Evolutionary conservation across 2,888 invertebrate genomes (phyloP).

Genomic region (Chrysomela aeneicollis): DNA sequence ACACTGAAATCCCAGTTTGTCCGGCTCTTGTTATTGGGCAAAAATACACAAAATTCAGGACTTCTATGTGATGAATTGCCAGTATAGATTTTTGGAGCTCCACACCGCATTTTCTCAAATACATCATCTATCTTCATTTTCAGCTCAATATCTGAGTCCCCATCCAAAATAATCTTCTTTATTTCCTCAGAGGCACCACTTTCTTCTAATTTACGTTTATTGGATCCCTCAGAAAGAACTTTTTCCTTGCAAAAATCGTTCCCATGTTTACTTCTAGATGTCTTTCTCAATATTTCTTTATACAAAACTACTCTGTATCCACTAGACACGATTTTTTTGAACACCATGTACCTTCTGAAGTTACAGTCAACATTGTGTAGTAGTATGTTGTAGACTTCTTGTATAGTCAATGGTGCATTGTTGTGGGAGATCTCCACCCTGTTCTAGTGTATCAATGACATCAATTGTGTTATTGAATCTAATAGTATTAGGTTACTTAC

Average conservation of each 20-base stretch:
- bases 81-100: conserved; percentile 41
- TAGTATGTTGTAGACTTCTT: conserved; percentile 71
- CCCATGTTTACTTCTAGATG: background rate
- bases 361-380: conserved; percentile 46
- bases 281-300: conserved; percentile 30
- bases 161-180: conserved; percentile 13
- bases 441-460: conserved; percentile 66
- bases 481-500: conserved; percentile 59
- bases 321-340: conserved; percentile 50
- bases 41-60: conserved; percentile 49
- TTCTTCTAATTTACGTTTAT: conserved; percentile 7
- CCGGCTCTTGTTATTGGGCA: conserved; percentile 42
- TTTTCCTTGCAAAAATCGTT: background rate
- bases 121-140: conserved; percentile 35
- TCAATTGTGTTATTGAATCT: background rate
- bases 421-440: conserved; percentile 67
- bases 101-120: conserved; percentile 44
- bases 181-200: background rate
- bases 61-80: background rate
- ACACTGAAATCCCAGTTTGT: conserved; percentile 45
- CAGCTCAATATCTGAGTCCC: conserved; percentile 12
- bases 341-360: conserved; percentile 49
- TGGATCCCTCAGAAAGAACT: background rate
- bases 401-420: conserved; percentile 68
- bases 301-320: conserved; percentile 48